phyloP scores from a whole-genome alignment of 2,888 invertebrate species.

The Diarsia rubi region DNA sequence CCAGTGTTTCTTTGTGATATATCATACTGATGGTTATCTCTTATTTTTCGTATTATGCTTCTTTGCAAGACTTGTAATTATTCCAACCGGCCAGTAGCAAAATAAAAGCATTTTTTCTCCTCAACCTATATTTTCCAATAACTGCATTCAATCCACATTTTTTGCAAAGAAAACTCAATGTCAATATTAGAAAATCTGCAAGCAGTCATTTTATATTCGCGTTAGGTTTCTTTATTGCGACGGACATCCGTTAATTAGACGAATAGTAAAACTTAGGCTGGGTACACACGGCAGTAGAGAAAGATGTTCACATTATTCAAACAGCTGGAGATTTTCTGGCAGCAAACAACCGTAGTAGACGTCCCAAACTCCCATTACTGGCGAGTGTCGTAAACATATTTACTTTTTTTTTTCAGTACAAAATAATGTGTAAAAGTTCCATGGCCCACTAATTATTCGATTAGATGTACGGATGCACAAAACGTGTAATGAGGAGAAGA shows the following conservation, averaged over 20 bases:
- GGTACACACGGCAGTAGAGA: not conserved
- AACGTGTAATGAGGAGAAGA: not conserved
- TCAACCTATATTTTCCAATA: conserved; percentile 27
- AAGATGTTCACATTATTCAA: not conserved
- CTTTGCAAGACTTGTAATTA: conserved; percentile 29
- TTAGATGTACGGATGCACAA: not conserved
- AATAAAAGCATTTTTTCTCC: conserved; percentile 25
- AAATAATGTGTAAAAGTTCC: not conserved
- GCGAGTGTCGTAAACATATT: not conserved
- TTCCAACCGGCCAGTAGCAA: conserved; percentile 2
- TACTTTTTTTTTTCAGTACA: not conserved
- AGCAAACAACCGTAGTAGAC: not conserved
- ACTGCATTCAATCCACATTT: not conserved
- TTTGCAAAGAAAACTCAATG: conserved; percentile 25
- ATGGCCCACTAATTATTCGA: not conserved
- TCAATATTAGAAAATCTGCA: conserved; percentile 26
- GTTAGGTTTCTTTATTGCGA: conserved; percentile 43
- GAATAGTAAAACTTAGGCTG: conserved; percentile 25
- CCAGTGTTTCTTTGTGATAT: conserved; percentile 21
- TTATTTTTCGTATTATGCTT: conserved; percentile 33
- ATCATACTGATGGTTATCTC: conserved; percentile 33
- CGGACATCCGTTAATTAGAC: conserved; percentile 65
- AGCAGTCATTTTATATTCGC: conserved; percentile 40
- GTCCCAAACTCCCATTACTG: not conserved
- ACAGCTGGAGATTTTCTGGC: not conserved